Evolutionary conservation across 2,113 vertebrate species (phyloP).

Genomic region (Perccottus glenii): DNA sequence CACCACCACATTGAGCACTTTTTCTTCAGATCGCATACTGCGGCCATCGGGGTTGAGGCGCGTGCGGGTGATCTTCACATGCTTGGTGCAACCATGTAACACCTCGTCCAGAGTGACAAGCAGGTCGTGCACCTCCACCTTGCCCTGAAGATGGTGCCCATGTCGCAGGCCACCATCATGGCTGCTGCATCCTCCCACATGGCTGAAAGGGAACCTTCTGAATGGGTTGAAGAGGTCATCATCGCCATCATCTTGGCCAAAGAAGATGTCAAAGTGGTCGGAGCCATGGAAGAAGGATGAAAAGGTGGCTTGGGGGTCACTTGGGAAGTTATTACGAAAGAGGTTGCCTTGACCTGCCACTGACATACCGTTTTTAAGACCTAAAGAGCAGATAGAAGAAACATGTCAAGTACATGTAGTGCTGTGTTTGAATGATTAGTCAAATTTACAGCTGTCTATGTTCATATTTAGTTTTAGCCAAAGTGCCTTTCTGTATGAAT

Average conservation of each 20-base stretch:
- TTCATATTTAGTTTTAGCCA: slow-evolving; percentile 23
- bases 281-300: slow-evolving; percentile 70
- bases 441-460: slow-evolving; percentile 31
- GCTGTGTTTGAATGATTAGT: slow-evolving; percentile 46
- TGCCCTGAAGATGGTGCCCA: slow-evolving; percentile 76
- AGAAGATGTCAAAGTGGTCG: slow-evolving; percentile 90
- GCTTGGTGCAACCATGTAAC: slow-evolving; percentile 90
- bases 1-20: slow-evolving; percentile 96
- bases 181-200: slow-evolving; percentile 81
- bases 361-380: slow-evolving; percentile 89
- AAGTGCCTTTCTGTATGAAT: not conserved
- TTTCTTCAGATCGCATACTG: slow-evolving; percentile 87
- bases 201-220: slow-evolving; percentile 87
- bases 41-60: slow-evolving; percentile 88
- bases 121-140: slow-evolving; percentile 82
- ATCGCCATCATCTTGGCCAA: slow-evolving; percentile 88
- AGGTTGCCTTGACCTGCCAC: slow-evolving; percentile 84
- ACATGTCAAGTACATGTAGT: not conserved
- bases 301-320: slow-evolving; percentile 85
- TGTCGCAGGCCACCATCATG: slow-evolving; percentile 73
- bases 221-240: slow-evolving; percentile 92
- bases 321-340: slow-evolving; percentile 86
- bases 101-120: slow-evolving; percentile 93
- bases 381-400: slow-evolving; percentile 39
- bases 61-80: slow-evolving; percentile 91